These are phyloP conservation scores for Ditylenchus weischeri DNA, from an alignment of 2,888 invertebrate species.

Conservation along the genomic window DNA sequence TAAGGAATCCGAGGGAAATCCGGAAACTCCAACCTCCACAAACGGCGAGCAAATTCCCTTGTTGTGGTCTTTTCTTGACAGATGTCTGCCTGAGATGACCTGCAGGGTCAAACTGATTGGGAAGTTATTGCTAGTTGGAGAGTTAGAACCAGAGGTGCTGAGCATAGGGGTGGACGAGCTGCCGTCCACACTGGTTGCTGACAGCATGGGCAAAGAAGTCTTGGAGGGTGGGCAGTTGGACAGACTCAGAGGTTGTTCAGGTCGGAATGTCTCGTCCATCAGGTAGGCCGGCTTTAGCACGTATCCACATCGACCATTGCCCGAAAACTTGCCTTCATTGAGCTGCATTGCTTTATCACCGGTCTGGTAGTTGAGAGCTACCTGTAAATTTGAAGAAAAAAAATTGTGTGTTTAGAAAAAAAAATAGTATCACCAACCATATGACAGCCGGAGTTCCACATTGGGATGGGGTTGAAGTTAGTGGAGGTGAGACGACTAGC, in stretches of 20 bases:
- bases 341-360: conserved; percentile 90
- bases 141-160: neutral
- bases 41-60: conserved; percentile 58
- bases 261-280: conserved; percentile 72
- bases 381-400: conserved; percentile 24
- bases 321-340: conserved; percentile 79
- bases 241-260: conserved; percentile 65
- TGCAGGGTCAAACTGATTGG: conserved; percentile 45
- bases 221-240: neutral
- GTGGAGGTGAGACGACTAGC: conserved; percentile 90
- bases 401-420: too few relatives aligned
- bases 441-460: conserved; percentile 94
- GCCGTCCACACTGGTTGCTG: conserved; percentile 6
- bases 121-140: conserved; percentile 25
- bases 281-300: conserved; percentile 85
- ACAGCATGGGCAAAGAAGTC: neutral
- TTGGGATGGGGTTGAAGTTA: conserved; percentile 87
- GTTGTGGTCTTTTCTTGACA: conserved; percentile 71
- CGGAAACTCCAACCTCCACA: conserved; percentile 54
- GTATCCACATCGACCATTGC: conserved; percentile 88
- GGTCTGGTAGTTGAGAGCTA: conserved; percentile 94
- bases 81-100: conserved; percentile 82
- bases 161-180: neutral
- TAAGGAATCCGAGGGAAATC: conserved; percentile 62
- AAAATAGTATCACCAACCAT: conserved; percentile 66